A percentile compares a stretch with the other conserved stretches of the same genome.
phyloP scores from a whole-genome alignment of 2,113 vertebrate genomes.

The Entosphenus tridentatus region DNA sequence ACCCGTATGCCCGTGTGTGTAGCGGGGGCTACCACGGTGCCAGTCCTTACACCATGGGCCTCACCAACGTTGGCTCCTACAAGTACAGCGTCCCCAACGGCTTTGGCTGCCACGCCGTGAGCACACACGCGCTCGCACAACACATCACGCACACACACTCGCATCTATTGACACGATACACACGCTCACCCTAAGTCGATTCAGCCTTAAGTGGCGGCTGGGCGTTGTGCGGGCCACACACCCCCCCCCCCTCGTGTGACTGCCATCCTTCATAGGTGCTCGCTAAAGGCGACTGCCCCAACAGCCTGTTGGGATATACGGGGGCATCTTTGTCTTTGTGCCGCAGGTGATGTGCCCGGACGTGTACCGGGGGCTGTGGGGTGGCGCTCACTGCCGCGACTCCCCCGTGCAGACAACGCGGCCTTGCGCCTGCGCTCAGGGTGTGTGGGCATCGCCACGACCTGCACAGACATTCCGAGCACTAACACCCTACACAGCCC shows the following conservation, averaged over 20 bases:
- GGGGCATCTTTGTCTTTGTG: no score
- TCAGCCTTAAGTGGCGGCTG: no score
- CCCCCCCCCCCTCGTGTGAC: no score
- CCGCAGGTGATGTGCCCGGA: constrained; percentile 83
- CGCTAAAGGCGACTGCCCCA: no score
- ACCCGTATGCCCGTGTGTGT: constrained; percentile 7
- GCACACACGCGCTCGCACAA: constrained; percentile 4
- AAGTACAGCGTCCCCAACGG: constrained; percentile 34
- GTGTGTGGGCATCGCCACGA: constrained; percentile 19
- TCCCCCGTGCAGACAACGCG: constrained; percentile 66
- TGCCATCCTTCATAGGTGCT: no score
- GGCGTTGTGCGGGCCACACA: no score
- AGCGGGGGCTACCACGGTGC: constrained; percentile 67
- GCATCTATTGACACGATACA: no score
- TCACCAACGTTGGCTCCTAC: constrained; percentile 36
- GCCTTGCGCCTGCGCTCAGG: constrained; percentile 51
- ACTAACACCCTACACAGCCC: constrained; percentile 5
- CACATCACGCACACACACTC: no score
- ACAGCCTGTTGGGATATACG: no score
- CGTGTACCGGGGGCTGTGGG: constrained; percentile 70
- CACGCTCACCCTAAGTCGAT: no score
- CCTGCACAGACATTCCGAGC: no score
- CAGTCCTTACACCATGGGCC: constrained; percentile 33
- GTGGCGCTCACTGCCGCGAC: constrained; percentile 67
- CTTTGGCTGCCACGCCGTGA: constrained; percentile 37